Conservation (phyloP, 92 coral and sea anemone genomes). For the Anthopleura xanthogrammica region DNA sequence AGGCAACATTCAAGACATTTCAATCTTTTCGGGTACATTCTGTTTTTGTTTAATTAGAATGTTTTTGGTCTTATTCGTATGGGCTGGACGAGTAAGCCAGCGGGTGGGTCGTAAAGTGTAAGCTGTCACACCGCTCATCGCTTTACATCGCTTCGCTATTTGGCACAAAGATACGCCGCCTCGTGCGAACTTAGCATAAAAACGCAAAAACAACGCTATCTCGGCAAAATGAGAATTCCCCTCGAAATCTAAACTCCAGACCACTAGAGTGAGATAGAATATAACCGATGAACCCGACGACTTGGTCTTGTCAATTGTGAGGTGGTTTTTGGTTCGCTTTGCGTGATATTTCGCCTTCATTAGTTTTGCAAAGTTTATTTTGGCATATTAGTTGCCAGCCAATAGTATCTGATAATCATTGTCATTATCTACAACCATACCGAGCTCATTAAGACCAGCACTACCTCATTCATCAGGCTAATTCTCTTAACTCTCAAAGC, state of each 20-base stretch:
- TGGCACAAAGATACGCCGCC: conserved; percentile 44
- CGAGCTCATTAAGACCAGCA: conserved; percentile 77
- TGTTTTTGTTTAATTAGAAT: conserved; percentile 40
- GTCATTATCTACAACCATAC: conserved; percentile 72
- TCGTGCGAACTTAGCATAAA: conserved; percentile 21
- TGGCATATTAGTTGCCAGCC: conserved; percentile 66
- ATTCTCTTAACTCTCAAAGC: conserved; percentile 72
- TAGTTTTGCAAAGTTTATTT: conserved; percentile 84
- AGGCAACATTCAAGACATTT: conserved; percentile 4
- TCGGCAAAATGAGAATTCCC: conserved; percentile 12
- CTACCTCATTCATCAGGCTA: conserved; percentile 79
- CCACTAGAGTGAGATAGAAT: neutral
- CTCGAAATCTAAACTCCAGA: conserved; percentile 1
- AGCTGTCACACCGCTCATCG: conserved; percentile 38
- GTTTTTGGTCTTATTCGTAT: conserved; percentile 38
- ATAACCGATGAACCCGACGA: neutral
- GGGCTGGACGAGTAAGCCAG: conserved; percentile 30
- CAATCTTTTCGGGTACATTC: conserved; percentile 21
- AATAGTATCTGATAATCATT: conserved; percentile 66
- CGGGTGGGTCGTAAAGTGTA: conserved; percentile 43
- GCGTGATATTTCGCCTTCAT: conserved; percentile 67
- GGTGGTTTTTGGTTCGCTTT: conserved; percentile 43
- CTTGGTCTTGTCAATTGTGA: conserved; percentile 13
- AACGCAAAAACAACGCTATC: conserved; percentile 44
- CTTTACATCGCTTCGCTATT: conserved; percentile 30